phyloP scores from a whole-genome alignment of 1,140 invertebrate species.

The Drosophila serrata region DNA sequence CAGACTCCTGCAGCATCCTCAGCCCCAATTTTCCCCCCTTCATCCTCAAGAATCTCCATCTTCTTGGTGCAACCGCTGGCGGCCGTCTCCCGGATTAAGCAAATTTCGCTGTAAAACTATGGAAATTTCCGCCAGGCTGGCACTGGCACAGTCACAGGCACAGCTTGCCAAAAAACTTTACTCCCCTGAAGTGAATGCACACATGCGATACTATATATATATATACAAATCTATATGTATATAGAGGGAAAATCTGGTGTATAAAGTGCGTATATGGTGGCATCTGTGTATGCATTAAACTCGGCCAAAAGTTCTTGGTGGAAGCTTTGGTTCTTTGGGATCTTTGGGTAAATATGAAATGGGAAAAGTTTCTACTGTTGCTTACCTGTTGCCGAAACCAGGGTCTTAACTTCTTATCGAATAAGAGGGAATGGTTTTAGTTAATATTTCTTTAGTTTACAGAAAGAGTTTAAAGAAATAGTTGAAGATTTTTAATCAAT shows the following conservation, averaged over 20 bases:
- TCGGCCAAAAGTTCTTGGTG: slow-evolving; percentile 10
- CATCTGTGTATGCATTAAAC: slow-evolving; percentile 15
- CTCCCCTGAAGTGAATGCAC: slow-evolving; percentile 13
- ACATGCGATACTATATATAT: slow-evolving; percentile 12
- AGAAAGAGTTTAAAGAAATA: background rate
- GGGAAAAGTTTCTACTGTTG: slow-evolving; percentile 20
- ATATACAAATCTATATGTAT: background rate
- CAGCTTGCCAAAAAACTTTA: slow-evolving; percentile 46
- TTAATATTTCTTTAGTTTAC: background rate
- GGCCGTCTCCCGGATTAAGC: slow-evolving; percentile 48
- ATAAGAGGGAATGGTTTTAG: slow-evolving; percentile 1
- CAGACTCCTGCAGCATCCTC: background rate
- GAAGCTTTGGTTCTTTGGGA: background rate
- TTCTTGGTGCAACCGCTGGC: slow-evolving; percentile 33
- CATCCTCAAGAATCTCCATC: background rate
- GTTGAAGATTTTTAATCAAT: too few relatives aligned
- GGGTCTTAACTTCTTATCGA: slow-evolving; percentile 11
- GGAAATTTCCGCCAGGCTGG: slow-evolving; percentile 32
- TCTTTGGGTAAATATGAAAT: slow-evolving; percentile 40
- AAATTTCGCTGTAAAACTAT: slow-evolving; percentile 54
- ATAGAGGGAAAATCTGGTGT: background rate
- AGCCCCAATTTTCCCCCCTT: background rate
- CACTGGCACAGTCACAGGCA: background rate
- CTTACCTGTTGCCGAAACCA: slow-evolving; percentile 18
- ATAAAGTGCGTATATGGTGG: slow-evolving; percentile 12